Percentiles rank a stretch among this genome's conserved stretches.
Evolutionary conservation across 2,113 vertebrate genomes (phyloP).

Genomic region (Hypomesus transpacificus): DNA sequence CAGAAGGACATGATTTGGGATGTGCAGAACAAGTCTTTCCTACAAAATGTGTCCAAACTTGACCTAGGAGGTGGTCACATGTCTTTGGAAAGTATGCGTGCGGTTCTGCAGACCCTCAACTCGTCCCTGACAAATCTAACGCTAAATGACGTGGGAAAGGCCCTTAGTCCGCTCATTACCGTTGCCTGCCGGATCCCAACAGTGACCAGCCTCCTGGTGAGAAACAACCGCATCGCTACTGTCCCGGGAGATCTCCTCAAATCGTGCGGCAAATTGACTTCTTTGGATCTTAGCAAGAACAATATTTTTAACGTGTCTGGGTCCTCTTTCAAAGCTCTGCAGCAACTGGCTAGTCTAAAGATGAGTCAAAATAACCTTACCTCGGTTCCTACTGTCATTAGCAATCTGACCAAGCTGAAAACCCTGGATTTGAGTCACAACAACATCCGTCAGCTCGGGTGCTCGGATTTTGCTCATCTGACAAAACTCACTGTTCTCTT

Average conservation of each 20-base stretch:
- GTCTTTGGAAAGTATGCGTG: neutral
- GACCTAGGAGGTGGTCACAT: slow-evolving; percentile 54
- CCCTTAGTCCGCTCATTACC: slow-evolving; percentile 48
- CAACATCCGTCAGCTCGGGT: slow-evolving; percentile 43
- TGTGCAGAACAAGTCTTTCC: slow-evolving; percentile 45
- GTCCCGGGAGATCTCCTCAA: slow-evolving; percentile 50
- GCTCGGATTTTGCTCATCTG: slow-evolving; percentile 57
- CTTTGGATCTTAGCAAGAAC: slow-evolving; percentile 55
- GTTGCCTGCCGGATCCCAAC: slow-evolving; percentile 66
- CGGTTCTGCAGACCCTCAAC: slow-evolving; percentile 55
- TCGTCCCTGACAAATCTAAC: slow-evolving; percentile 48
- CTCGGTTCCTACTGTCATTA: slow-evolving; percentile 35
- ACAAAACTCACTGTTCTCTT: slow-evolving; percentile 47
- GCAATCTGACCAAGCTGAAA: slow-evolving; percentile 39
- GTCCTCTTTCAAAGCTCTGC: slow-evolving; percentile 36
- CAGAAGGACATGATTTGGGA: slow-evolving; percentile 42
- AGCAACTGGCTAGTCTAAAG: slow-evolving; percentile 35
- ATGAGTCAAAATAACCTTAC: slow-evolving; percentile 52
- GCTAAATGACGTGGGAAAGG: slow-evolving; percentile 49
- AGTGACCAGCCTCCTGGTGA: slow-evolving; percentile 52
- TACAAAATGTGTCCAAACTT: slow-evolving; percentile 54
- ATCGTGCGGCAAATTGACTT: slow-evolving; percentile 46
- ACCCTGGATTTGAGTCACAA: slow-evolving; percentile 65
- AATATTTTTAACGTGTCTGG: slow-evolving; percentile 23
- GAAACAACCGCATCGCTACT: slow-evolving; percentile 52